These are phyloP conservation scores for Eulemur rufifrons DNA, from an alignment of 2,113 vertebrate genomes.

Conservation along the genomic window DNA sequence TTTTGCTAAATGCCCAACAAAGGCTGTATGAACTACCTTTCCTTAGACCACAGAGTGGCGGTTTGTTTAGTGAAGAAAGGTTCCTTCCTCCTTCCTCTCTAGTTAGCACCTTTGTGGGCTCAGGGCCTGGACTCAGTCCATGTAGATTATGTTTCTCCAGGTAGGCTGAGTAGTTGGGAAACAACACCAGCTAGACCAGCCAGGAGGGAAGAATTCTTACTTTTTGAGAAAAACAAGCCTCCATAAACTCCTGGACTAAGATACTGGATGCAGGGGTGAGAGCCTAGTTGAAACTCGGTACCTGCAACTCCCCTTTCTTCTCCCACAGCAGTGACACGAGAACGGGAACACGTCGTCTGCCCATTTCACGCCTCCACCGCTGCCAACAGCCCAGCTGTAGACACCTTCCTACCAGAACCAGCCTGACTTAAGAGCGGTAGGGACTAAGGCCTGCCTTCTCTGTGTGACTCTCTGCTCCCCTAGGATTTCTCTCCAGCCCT, in stretches of 20 bases:
- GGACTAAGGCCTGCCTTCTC: not conserved
- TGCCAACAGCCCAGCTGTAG: not conserved
- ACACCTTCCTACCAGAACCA: not conserved
- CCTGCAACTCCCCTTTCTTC: not conserved
- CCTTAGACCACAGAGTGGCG: not conserved
- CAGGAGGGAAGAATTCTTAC: not conserved
- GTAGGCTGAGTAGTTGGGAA: not conserved
- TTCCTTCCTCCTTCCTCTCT: not conserved
- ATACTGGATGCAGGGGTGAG: not conserved
- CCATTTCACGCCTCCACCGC: not conserved
- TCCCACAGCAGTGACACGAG: not conserved
- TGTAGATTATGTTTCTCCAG: not conserved
- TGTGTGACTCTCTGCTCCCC: not conserved
- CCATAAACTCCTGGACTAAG: not conserved
- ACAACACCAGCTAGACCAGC: not conserved
- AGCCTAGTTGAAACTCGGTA: accelerated
- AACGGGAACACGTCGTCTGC: not conserved
- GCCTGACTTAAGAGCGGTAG: not conserved
- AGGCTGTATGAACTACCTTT: not conserved
- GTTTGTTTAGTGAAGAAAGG: not conserved
- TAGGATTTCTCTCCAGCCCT: not conserved
- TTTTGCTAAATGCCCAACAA: not conserved
- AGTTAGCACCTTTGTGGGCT: not conserved
- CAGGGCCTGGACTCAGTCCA: not conserved
- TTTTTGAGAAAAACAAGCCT: not conserved